A percentile compares a stretch with the other conserved stretches of the same genome.
These are phyloP conservation scores for Gobio occitaniae DNA, from an alignment of 2,797 vertebrate genomes.

Conservation along the genomic window DNA sequence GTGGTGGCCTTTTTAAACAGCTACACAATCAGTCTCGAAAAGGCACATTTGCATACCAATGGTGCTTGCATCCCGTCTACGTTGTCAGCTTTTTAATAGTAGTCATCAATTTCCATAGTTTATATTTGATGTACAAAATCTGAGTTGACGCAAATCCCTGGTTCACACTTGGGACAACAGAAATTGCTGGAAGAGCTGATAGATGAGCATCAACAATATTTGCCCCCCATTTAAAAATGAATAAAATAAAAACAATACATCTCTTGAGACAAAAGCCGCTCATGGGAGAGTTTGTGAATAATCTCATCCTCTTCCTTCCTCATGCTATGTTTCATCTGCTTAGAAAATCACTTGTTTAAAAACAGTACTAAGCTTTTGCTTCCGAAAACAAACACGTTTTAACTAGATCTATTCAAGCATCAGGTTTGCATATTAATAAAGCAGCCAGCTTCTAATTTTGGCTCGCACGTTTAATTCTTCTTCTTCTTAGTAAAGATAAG, in stretches of 20 bases:
- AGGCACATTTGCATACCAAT: conserved; percentile 30
- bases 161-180: neutral
- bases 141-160: neutral
- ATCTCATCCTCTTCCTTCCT: neutral
- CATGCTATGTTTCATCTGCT: neutral
- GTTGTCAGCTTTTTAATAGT: conserved; percentile 2
- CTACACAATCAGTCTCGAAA: conserved; percentile 7
- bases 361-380: neutral
- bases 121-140: conserved; percentile 3
- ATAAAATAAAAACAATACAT: neutral
- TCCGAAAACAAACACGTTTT: neutral
- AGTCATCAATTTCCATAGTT: neutral
- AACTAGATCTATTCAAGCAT: conserved; percentile 2
- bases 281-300: neutral
- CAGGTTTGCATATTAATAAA: conserved; percentile 9
- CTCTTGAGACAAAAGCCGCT: neutral
- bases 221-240: neutral
- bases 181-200: neutral
- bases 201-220: neutral
- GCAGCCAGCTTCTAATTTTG: neutral
- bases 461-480: neutral
- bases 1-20: conserved; percentile 11
- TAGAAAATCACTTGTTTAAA: neutral
- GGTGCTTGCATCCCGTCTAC: neutral
- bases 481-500: conserved; percentile 21